These are phyloP conservation scores for Rhopilema esculentum DNA, from an alignment of 30 jellyfish, hydroid and myxozoan genomes.

Conservation along the genomic window DNA sequence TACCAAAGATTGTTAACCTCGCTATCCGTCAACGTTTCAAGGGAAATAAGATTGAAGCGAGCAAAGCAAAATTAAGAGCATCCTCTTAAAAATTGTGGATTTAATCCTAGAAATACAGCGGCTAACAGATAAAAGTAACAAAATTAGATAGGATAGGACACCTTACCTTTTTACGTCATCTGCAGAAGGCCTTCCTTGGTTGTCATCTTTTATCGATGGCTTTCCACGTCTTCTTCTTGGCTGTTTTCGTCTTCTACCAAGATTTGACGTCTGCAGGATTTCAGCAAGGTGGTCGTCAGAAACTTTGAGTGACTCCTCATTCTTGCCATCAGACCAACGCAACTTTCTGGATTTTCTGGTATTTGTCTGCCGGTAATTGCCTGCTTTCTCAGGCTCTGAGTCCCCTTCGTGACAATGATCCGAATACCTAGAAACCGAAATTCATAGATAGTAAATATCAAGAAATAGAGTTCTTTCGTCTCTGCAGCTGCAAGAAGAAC, in stretches of 20 bases:
- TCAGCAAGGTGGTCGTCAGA: not conserved
- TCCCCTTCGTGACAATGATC: not conserved
- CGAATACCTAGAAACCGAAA: not conserved
- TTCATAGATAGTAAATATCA: not conserved
- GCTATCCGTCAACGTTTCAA: too few species aligned
- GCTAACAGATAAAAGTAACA: not conserved
- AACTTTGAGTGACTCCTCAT: not conserved
- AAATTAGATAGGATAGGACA: too few species aligned
- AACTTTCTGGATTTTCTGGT: conserved; percentile 19
- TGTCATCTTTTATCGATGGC: not conserved
- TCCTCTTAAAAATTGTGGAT: not conserved
- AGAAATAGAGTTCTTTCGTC: not conserved
- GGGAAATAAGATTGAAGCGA: not conserved
- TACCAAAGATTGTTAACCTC: too few species aligned
- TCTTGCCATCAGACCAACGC: conserved; percentile 19
- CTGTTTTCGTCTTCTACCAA: conserved; percentile 2
- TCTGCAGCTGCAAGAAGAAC: not conserved
- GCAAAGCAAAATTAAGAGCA: not conserved
- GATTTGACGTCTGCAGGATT: conserved; percentile 5
- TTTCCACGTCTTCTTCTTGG: not conserved
- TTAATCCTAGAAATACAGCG: not conserved
- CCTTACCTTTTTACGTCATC: not conserved
- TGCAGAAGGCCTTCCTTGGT: not conserved
- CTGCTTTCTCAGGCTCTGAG: not conserved
- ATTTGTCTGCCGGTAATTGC: not conserved